phyloP scores from a whole-genome alignment of 2,888 invertebrate genomes.

The Myathropa florea region DNA sequence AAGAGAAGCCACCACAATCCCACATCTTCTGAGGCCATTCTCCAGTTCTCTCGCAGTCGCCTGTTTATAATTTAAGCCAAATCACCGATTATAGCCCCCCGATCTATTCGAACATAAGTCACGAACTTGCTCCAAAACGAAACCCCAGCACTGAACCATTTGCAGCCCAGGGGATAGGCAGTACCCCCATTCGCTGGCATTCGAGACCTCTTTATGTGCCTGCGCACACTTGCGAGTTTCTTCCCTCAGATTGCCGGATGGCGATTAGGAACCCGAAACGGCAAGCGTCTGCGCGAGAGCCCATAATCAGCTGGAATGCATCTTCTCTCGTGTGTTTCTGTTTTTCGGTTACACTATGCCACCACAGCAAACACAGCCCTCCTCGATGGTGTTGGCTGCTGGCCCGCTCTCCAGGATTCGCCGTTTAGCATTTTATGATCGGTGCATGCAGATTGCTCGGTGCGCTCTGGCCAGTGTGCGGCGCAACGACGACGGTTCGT shows the following conservation, averaged over 20 bases:
- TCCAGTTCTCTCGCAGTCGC: constrained; percentile 12
- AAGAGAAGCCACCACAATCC: constrained; percentile 24
- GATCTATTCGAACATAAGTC: constrained; percentile 70
- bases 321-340: constrained; percentile 38
- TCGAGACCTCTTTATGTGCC: constrained; percentile 38
- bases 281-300: constrained; percentile 49
- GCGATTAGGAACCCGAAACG: constrained; percentile 65
- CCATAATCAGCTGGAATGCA: constrained; percentile 69
- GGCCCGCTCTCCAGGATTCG: constrained; percentile 32
- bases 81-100: constrained; percentile 66
- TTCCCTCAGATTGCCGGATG: constrained; percentile 55
- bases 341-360: constrained; percentile 26
- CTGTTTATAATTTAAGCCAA: constrained; percentile 68
- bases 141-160: constrained; percentile 17
- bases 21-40: constrained; percentile 30
- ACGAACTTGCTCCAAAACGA: constrained; percentile 65
- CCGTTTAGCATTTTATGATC: constrained; percentile 65
- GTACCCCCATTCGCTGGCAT: neutral
- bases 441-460: constrained; percentile 67
- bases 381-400: neutral
- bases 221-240: constrained; percentile 54
- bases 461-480: neutral
- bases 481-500: constrained; percentile 25
- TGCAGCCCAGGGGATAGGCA: neutral
- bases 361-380: neutral